These are phyloP conservation scores for Sarcophilus harrisii DNA, from an alignment of 2,797 vertebrate species.

Conservation along the genomic window DNA sequence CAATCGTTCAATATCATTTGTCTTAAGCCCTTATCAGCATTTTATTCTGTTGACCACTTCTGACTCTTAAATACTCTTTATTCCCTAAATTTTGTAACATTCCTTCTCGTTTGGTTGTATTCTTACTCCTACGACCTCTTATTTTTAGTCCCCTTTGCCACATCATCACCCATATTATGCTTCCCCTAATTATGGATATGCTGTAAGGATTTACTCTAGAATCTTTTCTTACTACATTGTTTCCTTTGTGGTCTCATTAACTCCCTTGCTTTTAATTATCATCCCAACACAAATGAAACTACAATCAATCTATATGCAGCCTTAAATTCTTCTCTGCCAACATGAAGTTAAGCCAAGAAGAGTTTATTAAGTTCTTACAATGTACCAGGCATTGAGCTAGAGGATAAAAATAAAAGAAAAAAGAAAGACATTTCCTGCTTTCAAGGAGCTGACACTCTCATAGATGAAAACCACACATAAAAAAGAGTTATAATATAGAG, in stretches of 20 bases:
- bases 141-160: background rate
- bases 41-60: background rate
- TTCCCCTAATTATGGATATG: background rate
- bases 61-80: background rate
- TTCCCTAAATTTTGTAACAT: background rate
- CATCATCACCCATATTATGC: background rate
- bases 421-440: background rate
- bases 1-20: background rate
- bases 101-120: background rate
- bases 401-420: background rate
- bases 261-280: background rate
- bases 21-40: background rate
- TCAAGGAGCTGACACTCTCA: background rate
- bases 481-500: background rate
- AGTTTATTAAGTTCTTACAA: background rate
- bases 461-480: background rate
- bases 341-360: background rate
- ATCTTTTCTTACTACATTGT: background rate
- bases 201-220: background rate
- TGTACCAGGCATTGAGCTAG: background rate
- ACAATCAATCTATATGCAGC: background rate
- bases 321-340: background rate
- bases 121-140: background rate
- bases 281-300: background rate
- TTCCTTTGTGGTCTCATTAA: background rate